phyloP scores from a whole-genome alignment of 2,113 vertebrate genomes.

The Plotosus lineatus region DNA sequence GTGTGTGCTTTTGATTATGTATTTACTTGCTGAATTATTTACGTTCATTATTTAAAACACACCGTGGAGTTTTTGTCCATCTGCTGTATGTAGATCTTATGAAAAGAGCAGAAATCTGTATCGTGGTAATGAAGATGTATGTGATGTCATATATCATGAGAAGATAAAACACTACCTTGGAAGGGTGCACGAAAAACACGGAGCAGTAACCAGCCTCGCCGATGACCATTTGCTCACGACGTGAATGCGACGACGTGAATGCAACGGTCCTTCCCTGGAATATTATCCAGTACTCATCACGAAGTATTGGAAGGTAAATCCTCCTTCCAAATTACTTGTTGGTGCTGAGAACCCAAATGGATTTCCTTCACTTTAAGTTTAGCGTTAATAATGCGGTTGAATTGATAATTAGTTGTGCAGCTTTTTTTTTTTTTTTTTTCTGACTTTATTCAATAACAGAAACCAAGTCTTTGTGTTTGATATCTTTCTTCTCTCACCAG shows the following conservation, averaged over 20 bases:
- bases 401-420: slow-evolving; percentile 53
- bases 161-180: not conserved
- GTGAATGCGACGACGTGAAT: no score
- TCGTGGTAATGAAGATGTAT: not conserved
- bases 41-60: not conserved
- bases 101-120: not conserved
- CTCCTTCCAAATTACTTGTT: not conserved
- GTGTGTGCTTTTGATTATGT: not conserved
- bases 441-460: slow-evolving; percentile 75
- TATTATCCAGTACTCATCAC: slow-evolving; percentile 28
- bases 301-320: slow-evolving; percentile 37
- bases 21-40: slow-evolving; percentile 12
- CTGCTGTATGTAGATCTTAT: not conserved
- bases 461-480: slow-evolving; percentile 81
- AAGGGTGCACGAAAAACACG: not conserved
- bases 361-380: not conserved
- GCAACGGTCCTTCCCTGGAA: slow-evolving; percentile 24
- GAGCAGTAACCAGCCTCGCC: not conserved
- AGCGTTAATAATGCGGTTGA: not conserved
- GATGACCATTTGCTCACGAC: not conserved
- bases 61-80: not conserved
- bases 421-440: slow-evolving; percentile 10
- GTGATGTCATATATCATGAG: no score
- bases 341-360: not conserved
- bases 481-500: slow-evolving; percentile 66